A percentile compares a stretch with the other conserved stretches of the same genome.
Evolutionary conservation across 2,113 vertebrate species (phyloP).

Genomic region (Motacilla tschutschensis): DNA sequence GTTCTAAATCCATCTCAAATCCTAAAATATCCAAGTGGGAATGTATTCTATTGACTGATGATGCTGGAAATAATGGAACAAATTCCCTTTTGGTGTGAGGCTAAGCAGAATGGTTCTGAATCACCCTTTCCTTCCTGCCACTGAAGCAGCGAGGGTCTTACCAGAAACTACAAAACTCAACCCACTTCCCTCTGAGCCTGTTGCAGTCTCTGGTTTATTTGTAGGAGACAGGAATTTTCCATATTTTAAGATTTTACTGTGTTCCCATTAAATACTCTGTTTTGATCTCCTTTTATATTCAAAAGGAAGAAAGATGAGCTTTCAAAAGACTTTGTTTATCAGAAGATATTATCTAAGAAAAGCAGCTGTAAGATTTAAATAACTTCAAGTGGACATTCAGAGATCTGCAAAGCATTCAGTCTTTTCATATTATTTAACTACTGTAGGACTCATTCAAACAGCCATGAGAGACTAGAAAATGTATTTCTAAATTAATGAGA

Average conservation of each 20-base stretch:
- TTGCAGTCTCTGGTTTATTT: neutral
- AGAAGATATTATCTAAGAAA: neutral
- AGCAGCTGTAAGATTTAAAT: slow-evolving; percentile 1
- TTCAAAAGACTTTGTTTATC: neutral
- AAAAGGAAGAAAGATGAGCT: neutral
- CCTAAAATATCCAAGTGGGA: neutral
- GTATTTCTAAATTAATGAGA: neutral
- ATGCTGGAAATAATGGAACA: neutral
- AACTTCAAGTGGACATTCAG: neutral
- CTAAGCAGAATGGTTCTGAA: neutral
- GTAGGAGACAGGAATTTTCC: neutral
- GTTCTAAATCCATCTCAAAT: neutral
- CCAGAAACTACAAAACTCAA: neutral
- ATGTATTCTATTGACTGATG: neutral
- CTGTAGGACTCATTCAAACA: neutral
- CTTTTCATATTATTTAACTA: neutral
- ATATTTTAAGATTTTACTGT: neutral
- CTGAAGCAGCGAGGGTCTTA: neutral
- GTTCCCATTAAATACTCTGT: neutral
- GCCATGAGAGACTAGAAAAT: neutral
- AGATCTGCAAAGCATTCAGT: neutral
- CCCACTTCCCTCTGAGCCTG: rapidly evolving
- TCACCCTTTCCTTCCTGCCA: neutral
- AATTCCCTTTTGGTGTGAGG: neutral
- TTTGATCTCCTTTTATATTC: neutral